These are phyloP conservation scores for Lasioglossum pauxillum DNA, from an alignment of 2,888 invertebrate genomes.

Conservation along the genomic window DNA sequence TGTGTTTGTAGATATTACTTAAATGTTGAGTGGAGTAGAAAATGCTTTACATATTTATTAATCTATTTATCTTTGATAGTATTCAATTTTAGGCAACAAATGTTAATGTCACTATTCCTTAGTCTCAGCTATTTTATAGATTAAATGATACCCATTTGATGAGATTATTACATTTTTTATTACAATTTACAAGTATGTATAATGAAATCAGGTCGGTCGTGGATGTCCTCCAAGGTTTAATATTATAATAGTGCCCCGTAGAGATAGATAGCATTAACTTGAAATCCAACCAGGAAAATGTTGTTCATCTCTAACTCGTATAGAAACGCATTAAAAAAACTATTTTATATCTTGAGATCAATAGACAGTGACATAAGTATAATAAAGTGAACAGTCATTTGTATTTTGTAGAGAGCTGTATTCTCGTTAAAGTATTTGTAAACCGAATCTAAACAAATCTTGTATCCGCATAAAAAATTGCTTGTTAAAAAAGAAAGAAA, in stretches of 20 bases:
- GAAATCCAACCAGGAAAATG: constrained; percentile 14
- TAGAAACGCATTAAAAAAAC: constrained; percentile 29
- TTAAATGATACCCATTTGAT: constrained; percentile 24
- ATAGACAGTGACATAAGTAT: not conserved
- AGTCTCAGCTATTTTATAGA: not conserved
- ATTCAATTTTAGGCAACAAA: not conserved
- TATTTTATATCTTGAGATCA: constrained; percentile 45
- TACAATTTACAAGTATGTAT: not conserved
- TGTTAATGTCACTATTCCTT: not conserved
- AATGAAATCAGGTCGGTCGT: constrained; percentile 25
- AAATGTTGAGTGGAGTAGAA: not conserved
- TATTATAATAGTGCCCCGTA: not conserved
- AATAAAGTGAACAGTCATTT: constrained; percentile 13
- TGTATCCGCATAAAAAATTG: constrained; percentile 15
- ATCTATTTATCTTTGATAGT: constrained; percentile 9
- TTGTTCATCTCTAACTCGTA: constrained; percentile 25
- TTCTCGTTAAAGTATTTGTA: constrained; percentile 32
- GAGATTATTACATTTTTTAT: constrained; percentile 27
- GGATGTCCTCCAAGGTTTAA: constrained; percentile 32
- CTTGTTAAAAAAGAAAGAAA: constrained; percentile 19
- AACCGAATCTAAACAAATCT: constrained; percentile 17
- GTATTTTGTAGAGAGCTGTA: constrained; percentile 42
- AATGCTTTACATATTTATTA: constrained; percentile 4
- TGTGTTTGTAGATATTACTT: constrained; percentile 8
- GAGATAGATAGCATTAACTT: constrained; percentile 2